Evolutionary conservation across 2,113 vertebrate genomes (phyloP), one percentile per base, ranked within the genome.

Genomic region (Meles meles): DNA sequence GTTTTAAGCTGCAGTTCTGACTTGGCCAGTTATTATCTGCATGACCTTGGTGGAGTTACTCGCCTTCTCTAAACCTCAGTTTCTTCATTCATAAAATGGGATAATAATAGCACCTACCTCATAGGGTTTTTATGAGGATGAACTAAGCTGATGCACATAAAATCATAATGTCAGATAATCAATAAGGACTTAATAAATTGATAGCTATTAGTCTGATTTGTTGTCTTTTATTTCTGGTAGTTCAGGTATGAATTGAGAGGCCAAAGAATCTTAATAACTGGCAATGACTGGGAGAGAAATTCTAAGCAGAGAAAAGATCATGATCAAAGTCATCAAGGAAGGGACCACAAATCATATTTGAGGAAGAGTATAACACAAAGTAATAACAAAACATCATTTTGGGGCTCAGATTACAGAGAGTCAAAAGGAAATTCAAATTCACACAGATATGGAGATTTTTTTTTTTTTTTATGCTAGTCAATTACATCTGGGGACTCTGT

Each of bases 361-460:
- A 10, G 84, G 20, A 65, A 37, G 10, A 69, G 6, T 25, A 23
- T 8, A 92, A n/a, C 1, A 55, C 23, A 79, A 11, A 96, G 7
- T 8, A 44, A 74, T 14, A 37, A 69, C 29, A 47, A 52, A 77
- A 34, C 34, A 37, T 55, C 12, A 44, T 69, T n/a, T 42, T 10
- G 52, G 72, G 3, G 14, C 37, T 82, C 69, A 74, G 11, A 23
- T n/a, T 25, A 29, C 34, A 71, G 55, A 90, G 3, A 94, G 13
- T 29, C 12, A 34, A 90, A 61, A 71, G 57, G 42, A 96, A 90
- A 88, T 67, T 88, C 69, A 95, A 94, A 86, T 69, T 80, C 63
- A 59, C 2, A 6, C 15, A 65, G 18, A 94, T n/a, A 21, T 0
- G 6, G 34, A 81, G 29, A 42, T 93, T 31, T n/a, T n/a, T 37